Percentiles rank a stretch among this genome's conserved stretches.
These are phyloP conservation scores for Morinoia aosen DNA, from an alignment of 2,888 invertebrate species.

Conservation along the genomic window DNA sequence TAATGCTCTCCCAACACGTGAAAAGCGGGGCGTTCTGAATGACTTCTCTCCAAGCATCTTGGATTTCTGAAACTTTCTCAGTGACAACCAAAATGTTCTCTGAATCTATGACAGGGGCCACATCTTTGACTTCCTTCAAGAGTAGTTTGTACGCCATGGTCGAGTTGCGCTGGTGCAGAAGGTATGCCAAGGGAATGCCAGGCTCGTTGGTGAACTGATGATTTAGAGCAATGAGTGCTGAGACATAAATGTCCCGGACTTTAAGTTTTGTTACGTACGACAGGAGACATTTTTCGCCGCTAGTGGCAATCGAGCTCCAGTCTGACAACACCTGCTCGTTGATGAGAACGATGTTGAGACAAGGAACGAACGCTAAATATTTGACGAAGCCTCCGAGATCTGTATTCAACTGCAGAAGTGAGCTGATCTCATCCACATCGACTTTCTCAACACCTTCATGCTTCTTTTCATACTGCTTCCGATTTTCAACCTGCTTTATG, in stretches of 20 bases:
- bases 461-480: slow-evolving; percentile 46
- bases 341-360: slow-evolving; percentile 32
- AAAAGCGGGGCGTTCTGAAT: background rate
- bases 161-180: slow-evolving; percentile 36
- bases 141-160: slow-evolving; percentile 23
- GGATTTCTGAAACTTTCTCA: slow-evolving; percentile 9
- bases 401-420: slow-evolving; percentile 41
- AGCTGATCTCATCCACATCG: slow-evolving; percentile 23
- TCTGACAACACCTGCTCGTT: slow-evolving; percentile 38
- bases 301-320: slow-evolving; percentile 14
- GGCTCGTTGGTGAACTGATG: slow-evolving; percentile 36
- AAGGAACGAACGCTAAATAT: slow-evolving; percentile 40
- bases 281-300: slow-evolving; percentile 25
- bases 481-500: slow-evolving; percentile 44
- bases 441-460: slow-evolving; percentile 35
- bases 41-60: slow-evolving; percentile 37
- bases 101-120: slow-evolving; percentile 27
- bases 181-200: slow-evolving; percentile 31
- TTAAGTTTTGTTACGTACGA: slow-evolving; percentile 10
- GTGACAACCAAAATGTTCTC: slow-evolving; percentile 16
- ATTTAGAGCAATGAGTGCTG: slow-evolving; percentile 5
- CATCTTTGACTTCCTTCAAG: slow-evolving; percentile 38
- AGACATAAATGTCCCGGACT: slow-evolving; percentile 26
- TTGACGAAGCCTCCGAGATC: slow-evolving; percentile 43
- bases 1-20: slow-evolving; percentile 48